These are phyloP conservation scores for Smittia sp. DNA, from an alignment of 2,888 invertebrate genomes.

Conservation along the genomic window DNA sequence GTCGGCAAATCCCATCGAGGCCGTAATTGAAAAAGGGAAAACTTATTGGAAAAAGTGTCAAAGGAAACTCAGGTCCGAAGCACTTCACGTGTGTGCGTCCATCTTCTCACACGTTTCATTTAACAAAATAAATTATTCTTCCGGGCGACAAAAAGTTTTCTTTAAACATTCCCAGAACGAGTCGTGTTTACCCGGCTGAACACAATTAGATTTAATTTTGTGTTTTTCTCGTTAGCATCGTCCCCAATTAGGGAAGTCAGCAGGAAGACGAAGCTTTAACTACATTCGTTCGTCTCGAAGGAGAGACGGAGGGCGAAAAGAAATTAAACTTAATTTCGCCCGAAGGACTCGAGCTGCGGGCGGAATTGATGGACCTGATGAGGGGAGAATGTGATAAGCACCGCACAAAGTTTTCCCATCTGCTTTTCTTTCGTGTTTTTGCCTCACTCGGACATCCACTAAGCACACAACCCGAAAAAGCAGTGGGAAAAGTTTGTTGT, in stretches of 20 bases:
- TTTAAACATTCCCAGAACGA: background rate
- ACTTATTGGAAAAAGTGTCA: slow-evolving; percentile 18
- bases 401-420: slow-evolving; percentile 37
- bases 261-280: slow-evolving; percentile 1
- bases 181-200: background rate
- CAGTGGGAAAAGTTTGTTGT: slow-evolving; percentile 14
- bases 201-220: slow-evolving; percentile 21
- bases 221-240: slow-evolving; percentile 1
- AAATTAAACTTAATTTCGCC: slow-evolving; percentile 40
- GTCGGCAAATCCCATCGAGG: background rate
- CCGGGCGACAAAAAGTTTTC: background rate
- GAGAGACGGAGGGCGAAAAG: background rate
- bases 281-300: background rate
- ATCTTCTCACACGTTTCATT: slow-evolving; percentile 28
- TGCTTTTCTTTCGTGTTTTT: slow-evolving; percentile 6
- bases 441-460: background rate
- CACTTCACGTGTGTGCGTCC: slow-evolving; percentile 18
- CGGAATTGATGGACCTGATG: slow-evolving; percentile 37
- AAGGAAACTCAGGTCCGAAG: background rate
- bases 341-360: slow-evolving; percentile 27
- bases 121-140: slow-evolving; percentile 32
- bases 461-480: background rate
- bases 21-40: slow-evolving; percentile 17
- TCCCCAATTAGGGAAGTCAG: slow-evolving; percentile 7
- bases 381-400: slow-evolving; percentile 33